A percentile compares a stretch with the other conserved stretches of the same genome.
Conservation (phyloP, 2,888 invertebrate species). For the Syritta pipiens region DNA sequence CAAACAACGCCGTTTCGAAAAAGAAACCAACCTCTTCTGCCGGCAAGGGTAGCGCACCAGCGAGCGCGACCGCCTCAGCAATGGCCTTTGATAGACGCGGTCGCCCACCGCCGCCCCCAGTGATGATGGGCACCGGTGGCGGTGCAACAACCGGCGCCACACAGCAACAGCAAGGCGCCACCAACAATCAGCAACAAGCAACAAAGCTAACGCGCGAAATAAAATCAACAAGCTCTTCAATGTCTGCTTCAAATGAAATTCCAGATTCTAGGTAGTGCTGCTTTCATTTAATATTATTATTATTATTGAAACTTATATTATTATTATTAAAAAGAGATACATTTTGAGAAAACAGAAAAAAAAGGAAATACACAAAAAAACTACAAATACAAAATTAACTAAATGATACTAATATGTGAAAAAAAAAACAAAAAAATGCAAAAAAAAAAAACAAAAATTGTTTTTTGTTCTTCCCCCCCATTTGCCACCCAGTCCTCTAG, state of each 20-base stretch:
- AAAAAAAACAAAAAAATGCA: constrained; percentile 32
- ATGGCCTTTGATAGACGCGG: constrained; percentile 77
- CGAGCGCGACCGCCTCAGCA: constrained; percentile 73
- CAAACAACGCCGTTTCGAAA: constrained; percentile 72
- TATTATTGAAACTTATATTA: constrained; percentile 79
- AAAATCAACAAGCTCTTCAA: constrained; percentile 72
- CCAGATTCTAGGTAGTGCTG: constrained; percentile 80
- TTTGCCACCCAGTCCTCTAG: constrained; percentile 8
- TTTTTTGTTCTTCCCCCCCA: constrained; percentile 36
- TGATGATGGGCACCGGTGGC: constrained; percentile 30
- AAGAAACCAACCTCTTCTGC: constrained; percentile 73
- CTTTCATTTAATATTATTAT: constrained; percentile 74
- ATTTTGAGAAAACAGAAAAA: constrained; percentile 49
- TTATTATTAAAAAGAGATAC: constrained; percentile 71
- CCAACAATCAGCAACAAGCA: constrained; percentile 74
- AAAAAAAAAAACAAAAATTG: constrained; percentile 52
- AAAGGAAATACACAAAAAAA: constrained; percentile 36
- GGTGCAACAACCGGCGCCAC: constrained; percentile 69
- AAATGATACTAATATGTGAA: constrained; percentile 64
- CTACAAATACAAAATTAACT: constrained; percentile 61
- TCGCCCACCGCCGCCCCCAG: constrained; percentile 75
- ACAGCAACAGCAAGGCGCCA: constrained; percentile 67
- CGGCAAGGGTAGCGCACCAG: constrained; percentile 70
- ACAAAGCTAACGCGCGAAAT: constrained; percentile 75
- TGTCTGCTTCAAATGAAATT: constrained; percentile 78